Evolutionary conservation across 2,113 vertebrate species (phyloP).

Genomic region (Paramormyrops kingsleyae): DNA sequence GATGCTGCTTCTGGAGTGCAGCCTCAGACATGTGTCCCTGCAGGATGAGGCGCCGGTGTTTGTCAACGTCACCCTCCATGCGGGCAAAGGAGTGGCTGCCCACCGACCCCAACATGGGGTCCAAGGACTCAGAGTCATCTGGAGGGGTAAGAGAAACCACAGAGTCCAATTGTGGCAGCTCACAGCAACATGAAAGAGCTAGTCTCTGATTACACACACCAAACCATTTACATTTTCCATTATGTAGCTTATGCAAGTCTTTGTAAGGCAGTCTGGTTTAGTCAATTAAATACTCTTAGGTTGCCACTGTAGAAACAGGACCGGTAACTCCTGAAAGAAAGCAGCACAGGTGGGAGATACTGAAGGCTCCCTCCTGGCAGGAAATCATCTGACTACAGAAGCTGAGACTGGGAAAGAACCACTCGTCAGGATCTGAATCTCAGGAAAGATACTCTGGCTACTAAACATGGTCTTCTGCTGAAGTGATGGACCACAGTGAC

Average conservation of each 20-base stretch:
- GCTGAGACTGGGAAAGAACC: neutral
- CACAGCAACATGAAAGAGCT: neutral
- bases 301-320: neutral
- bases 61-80: constrained; percentile 97
- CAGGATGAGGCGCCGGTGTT: constrained; percentile 83
- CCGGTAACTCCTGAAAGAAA: neutral
- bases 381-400: neutral
- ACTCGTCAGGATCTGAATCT: neutral
- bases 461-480: neutral
- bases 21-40: constrained; percentile 91
- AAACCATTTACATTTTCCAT: neutral
- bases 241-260: neutral
- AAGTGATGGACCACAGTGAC: neutral
- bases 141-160: neutral
- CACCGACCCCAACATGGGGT: constrained; percentile 79
- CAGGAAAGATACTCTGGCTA: neutral
- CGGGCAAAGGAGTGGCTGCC: constrained; percentile 90
- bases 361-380: neutral
- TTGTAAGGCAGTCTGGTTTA: neutral
- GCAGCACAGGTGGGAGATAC: neutral
- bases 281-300: neutral
- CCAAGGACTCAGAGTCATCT: constrained; percentile 76
- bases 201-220: neutral
- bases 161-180: neutral
- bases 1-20: constrained; percentile 87